Evolutionary conservation across 1,140 invertebrate genomes (phyloP), one percentile per base, ranked within the genome.

Genomic region (Ceratosolen fusciceps): DNA sequence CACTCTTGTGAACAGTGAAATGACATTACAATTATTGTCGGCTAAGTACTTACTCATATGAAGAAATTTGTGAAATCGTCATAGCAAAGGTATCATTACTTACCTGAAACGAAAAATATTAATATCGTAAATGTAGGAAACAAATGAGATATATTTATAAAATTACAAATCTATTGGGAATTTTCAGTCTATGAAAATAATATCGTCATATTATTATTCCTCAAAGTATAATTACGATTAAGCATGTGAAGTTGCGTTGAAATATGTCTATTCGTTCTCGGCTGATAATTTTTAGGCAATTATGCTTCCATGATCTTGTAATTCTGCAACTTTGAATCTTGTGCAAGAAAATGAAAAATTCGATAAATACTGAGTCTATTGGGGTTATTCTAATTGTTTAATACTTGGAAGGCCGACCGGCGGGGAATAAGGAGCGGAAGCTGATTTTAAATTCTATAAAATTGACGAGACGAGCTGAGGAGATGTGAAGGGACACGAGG

Each of bases 41-140:
- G 2, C 9, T 60, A 60, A n/a, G 34, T 39, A 49, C 49, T 52
- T 52, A 39, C 21, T 47, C n/a, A 31, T 31, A 12, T 60, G 12
- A 60, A 60, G n/a, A 29, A 29, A 60, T 60, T 31, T 24, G 26
- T 10, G 19, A 37, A 65, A 39, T 65, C 62, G 39, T 34, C 21
- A 3, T 19, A 26, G 34, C 19, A 37, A 24, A 21, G 34, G 3
- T 60, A 29, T 52, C 24, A 31, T 71, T 56, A 77, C 75, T 77
- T 52, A 77, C 75, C 75, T 77, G 67, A 58, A 77, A 77, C 12
- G 37, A 52, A 72, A 47, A 71, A 52, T 52, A 58, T 47, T 1
- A 72, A 54, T 43, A 24, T 31, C 26, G 16, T 29, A 29, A 60
- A 29, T 14, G 26, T 60, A 1, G 26, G 26, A n/a, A 60, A 29